Base-by-base conservation (phyloP, 2,888 invertebrate species). In the Spilarctia lutea region DNA sequence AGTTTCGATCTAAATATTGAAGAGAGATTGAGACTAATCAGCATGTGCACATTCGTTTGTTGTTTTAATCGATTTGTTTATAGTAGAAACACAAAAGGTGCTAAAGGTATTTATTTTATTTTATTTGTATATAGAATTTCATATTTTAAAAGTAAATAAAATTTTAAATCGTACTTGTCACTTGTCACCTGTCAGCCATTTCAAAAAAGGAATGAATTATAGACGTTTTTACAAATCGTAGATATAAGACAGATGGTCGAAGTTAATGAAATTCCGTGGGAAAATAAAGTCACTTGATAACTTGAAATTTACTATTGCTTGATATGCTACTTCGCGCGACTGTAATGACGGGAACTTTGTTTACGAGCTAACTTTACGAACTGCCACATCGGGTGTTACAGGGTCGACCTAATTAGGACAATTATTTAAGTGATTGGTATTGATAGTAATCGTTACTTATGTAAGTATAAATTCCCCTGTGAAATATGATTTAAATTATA, bases 241-340 rank as follows among this genome's bases (percentile, higher is more conserved):
- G 16, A 27, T 63, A 27, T 27, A 16, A 27, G 27, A 63, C 63
- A 63, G 63, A 63, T 63, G 2, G 63, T 8, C 18, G 30, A 30
- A 30, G 33, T 48, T 68, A 68, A 27, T 20, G 20, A 45, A 18
- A 45, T 24, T 67, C 45, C 68, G 48, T 48, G 68, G 68, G 68
- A 48, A 48, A 68, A 48, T 30, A 11, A 30, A 56, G 30, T 45
- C 45, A 27, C 20, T 20, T 16, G 27, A 68, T 68, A 45, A 30
- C 45, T 68, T 45, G 20, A 11, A 30, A 68, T 45, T 48, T 20
- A 20, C 45, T 48, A 48, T 33, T 48, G 33, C 33, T 27, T 60
- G 16, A 27, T 27, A 60, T 60, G 27, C 27, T 60, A 27, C 13
- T 60, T 60, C 13, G 27, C 60, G n/a, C 27, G 60, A 27, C 16